Conservation (phyloP, 2,888 invertebrate species). For the Dioctria rufipes region DNA sequence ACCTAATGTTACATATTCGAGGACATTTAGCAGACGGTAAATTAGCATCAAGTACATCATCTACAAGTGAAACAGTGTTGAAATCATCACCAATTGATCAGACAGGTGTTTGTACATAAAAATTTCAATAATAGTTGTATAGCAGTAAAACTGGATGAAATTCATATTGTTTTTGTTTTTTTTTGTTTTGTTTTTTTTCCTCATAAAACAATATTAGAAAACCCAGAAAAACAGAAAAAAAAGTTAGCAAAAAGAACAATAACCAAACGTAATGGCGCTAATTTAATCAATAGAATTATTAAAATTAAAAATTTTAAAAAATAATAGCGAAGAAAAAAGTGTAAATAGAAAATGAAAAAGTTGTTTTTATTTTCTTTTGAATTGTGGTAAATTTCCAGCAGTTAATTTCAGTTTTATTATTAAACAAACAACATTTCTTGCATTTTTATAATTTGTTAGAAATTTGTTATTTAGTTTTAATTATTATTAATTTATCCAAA, state of each 20-base stretch:
- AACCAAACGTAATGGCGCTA: constrained; percentile 22
- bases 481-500: not conserved
- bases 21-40: constrained; percentile 76
- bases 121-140: not conserved
- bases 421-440: constrained; percentile 2
- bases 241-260: not conserved
- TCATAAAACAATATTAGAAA: not conserved
- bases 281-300: constrained; percentile 7
- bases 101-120: constrained; percentile 56
- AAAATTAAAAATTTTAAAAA: constrained; percentile 11
- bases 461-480: constrained; percentile 32
- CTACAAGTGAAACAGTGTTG: constrained; percentile 6
- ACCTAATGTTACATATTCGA: constrained; percentile 80
- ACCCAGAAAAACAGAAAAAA: constrained; percentile 1
- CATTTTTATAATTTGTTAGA: constrained; percentile 9
- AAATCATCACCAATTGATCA: constrained; percentile 48
- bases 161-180: not conserved
- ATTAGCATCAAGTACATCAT: constrained; percentile 63
- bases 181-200: not conserved
- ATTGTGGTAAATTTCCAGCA: not conserved
- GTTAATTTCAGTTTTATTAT: not conserved
- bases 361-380: not conserved
- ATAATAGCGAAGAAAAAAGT: constrained; percentile 19
- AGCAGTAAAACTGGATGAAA: not conserved
- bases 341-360: constrained; percentile 33